phyloP scores from a whole-genome alignment of 2,797 vertebrate genomes.

The Fistularia commersonii region DNA sequence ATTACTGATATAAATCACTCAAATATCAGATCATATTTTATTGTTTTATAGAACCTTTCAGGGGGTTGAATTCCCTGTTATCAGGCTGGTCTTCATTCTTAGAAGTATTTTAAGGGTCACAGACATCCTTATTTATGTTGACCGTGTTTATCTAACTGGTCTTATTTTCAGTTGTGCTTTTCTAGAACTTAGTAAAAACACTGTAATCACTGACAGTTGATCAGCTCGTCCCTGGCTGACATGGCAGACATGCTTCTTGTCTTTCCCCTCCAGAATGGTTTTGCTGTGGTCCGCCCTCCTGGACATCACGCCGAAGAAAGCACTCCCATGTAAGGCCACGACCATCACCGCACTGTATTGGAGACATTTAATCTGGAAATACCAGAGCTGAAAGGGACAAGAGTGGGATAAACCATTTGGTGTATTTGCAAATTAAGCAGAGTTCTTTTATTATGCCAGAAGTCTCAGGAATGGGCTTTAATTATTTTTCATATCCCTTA shows the following conservation, averaged over 20 bases:
- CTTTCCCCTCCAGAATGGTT: conserved; percentile 83
- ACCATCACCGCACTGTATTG: background rate
- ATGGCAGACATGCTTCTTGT: conserved; percentile 1
- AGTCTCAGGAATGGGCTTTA: conserved; percentile 3
- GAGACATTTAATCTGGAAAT: conserved; percentile 15
- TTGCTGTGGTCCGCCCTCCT: conserved; percentile 94
- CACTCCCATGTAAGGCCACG: conserved; percentile 91
- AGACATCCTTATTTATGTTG: no score
- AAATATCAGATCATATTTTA: no score
- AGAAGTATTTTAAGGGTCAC: no score
- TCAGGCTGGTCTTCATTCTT: no score
- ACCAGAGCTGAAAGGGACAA: conserved; percentile 12
- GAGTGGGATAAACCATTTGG: conserved; percentile 17
- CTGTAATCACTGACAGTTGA: conserved; percentile 11
- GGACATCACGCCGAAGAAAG: conserved; percentile 98
- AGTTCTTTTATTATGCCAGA: conserved; percentile 7
- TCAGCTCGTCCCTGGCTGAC: background rate
- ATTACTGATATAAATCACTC: no score
- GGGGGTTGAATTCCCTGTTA: no score
- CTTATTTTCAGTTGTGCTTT: background rate
- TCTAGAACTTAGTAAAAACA: conserved; percentile 1
- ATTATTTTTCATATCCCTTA: conserved; percentile 31
- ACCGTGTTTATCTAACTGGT: no score
- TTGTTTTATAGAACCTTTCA: no score
- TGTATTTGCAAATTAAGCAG: background rate